These are phyloP conservation scores for Sarcophaga bullata DNA, from an alignment of 1,140 invertebrate species.

Conservation along the genomic window DNA sequence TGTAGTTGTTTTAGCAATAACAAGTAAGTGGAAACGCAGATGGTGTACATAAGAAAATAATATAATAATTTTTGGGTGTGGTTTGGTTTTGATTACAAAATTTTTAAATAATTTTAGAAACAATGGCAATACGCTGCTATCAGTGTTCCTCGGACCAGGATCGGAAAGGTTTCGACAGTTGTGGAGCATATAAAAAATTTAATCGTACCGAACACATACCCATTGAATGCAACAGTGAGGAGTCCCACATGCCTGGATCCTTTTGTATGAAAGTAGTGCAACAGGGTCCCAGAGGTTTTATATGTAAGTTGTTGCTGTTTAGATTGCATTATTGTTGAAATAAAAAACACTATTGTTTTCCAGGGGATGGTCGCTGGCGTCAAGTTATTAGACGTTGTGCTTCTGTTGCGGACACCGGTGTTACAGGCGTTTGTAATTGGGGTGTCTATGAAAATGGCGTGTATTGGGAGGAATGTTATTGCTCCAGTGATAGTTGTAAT, in stretches of 20 bases:
- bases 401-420: conserved; percentile 88
- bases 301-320: conserved; percentile 74
- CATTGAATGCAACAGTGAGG: conserved; percentile 89
- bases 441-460: conserved; percentile 91
- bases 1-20: conserved; percentile 9
- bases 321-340: not conserved
- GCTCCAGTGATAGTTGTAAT: conserved; percentile 89
- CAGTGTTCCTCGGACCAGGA: conserved; percentile 87
- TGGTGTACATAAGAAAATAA: not conserved
- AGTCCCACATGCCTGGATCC: conserved; percentile 89
- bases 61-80: conserved; percentile 37
- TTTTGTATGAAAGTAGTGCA: conserved; percentile 92
- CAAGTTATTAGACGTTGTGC: conserved; percentile 91
- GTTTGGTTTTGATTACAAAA: conserved; percentile 10
- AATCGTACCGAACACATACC: conserved; percentile 82
- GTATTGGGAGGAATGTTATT: conserved; percentile 96
- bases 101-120: conserved; percentile 47
- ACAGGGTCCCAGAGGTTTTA: conserved; percentile 89
- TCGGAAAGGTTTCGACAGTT: conserved; percentile 79
- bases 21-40: conserved; percentile 13
- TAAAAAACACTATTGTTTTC: not conserved
- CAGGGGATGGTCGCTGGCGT: conserved; percentile 92
- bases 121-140: conserved; percentile 77
- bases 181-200: conserved; percentile 87
- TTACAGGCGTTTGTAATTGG: conserved; percentile 93